Evolutionary conservation across 2,797 vertebrate genomes (phyloP).

Genomic region (Anomalospiza imberbis): DNA sequence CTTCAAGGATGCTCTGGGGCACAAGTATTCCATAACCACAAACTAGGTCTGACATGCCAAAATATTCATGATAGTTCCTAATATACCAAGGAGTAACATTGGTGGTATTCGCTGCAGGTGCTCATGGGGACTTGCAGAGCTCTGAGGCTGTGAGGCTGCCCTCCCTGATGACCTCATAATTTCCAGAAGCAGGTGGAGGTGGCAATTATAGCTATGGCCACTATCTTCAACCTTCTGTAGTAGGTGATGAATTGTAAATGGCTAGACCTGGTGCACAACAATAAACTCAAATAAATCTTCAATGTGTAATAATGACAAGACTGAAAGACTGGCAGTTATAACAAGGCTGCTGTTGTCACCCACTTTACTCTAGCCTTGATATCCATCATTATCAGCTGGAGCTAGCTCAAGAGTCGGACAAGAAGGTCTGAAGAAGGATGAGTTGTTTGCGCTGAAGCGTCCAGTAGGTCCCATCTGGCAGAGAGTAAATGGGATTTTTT

Average conservation of each 20-base stretch:
- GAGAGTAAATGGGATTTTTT: conserved; percentile 84
- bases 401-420: conserved; percentile 81
- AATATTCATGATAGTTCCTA: background rate
- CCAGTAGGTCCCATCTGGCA: conserved; percentile 90
- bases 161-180: conserved; percentile 81
- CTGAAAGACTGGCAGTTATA: conserved; percentile 87
- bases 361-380: conserved; percentile 84
- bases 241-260: conserved; percentile 90
- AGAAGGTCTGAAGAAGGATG: conserved; percentile 87
- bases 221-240: conserved; percentile 80
- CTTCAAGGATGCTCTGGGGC: background rate
- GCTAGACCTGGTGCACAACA: conserved; percentile 81
- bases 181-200: conserved; percentile 85
- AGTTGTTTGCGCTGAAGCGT: conserved; percentile 85
- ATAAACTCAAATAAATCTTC: conserved; percentile 92
- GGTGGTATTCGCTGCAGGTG: background rate
- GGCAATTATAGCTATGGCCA: conserved; percentile 85
- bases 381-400: conserved; percentile 89
- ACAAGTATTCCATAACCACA: background rate
- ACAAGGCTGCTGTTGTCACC: conserved; percentile 88
- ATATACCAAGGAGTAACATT: background rate
- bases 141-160: conserved; percentile 64
- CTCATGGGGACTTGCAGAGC: conserved; percentile 4
- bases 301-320: conserved; percentile 89
- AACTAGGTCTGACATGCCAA: background rate